Evolutionary conservation across 1,140 invertebrate species (phyloP).

Genomic region (Drosophila ambigua): DNA sequence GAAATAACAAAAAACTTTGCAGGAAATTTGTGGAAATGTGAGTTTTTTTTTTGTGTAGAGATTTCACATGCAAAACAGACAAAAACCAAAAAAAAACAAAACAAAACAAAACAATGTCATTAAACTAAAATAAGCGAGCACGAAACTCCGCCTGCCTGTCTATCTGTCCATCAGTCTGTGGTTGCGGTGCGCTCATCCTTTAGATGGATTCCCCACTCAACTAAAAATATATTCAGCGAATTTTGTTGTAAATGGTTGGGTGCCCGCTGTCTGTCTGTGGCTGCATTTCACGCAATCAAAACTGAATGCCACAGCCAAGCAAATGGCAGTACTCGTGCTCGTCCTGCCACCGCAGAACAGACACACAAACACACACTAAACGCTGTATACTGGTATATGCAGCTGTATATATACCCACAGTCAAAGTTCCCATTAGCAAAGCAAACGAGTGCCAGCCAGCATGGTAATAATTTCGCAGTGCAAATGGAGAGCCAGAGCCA

Average conservation of each 20-base stretch:
- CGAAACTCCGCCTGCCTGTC: conserved; percentile 10
- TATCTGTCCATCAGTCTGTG: neutral
- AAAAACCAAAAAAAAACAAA: no score
- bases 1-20: conserved; percentile 27
- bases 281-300: conserved; percentile 67
- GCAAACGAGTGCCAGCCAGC: conserved; percentile 12
- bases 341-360: no score
- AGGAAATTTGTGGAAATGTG: conserved; percentile 12
- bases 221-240: conserved; percentile 59
- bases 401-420: conserved; percentile 18
- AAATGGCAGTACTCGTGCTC: conserved; percentile 10
- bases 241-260: conserved; percentile 25
- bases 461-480: conserved; percentile 48
- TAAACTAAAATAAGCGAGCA: conserved; percentile 64
- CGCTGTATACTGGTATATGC: conserved; percentile 16
- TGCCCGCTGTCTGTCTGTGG: conserved; percentile 39
- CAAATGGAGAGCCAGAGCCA: conserved; percentile 15
- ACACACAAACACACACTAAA: conserved; percentile 16
- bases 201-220: conserved; percentile 18
- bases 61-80: conserved; percentile 51
- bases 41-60: conserved; percentile 4
- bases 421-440: conserved; percentile 71
- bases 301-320: conserved; percentile 60
- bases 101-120: conserved; percentile 64
- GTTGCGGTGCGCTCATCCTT: conserved; percentile 5